Base-by-base conservation (phyloP, 2,888 invertebrate species). In the Alloscopus bannaensis region DNA sequence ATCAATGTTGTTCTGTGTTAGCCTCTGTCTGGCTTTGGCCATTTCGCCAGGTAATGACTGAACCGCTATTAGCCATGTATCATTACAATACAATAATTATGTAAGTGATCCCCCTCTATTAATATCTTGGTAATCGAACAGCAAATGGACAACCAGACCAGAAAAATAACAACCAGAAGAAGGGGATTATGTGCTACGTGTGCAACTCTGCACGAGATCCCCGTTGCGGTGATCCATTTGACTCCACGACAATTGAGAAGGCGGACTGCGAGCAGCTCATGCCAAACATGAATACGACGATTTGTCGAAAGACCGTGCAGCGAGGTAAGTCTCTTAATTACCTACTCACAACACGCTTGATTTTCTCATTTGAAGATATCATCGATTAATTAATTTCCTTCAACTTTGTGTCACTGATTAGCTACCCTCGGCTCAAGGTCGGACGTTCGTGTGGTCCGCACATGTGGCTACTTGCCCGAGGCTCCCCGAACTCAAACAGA, bases 301-400 rank as follows among this genome's bases (percentile, higher is more conserved):
- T 88, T 84, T 90, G 90, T 86, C 83, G 90, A 20, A 90, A 90
- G 86, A 88, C 89, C 80, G 87, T 89, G n/a, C 89, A 90, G 85
- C 89, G 89, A 87, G 88, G 90, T 89, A 85, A 20, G 24, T 31
- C 57, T 24, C 3, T 24, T 68, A 2, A 64, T 52, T 13, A 57
- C 22, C 13, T 40, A 20, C n/a, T 57, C 18, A 50, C n/a, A 55
- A 55, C 4, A 24, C 13, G 4, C 28, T n/a, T n/a, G n/a, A 47
- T 11, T 2, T 3, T 45, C 18, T 4, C 36, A 20, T 47, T 64
- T 29, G 31, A 26, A 42, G 16, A 24, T 55, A 4, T 60, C 4
- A 11, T n/a, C n/a, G n/a, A n/a, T n/a, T 28, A 55, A 42, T 22
- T 52, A 13, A 45, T 64, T 55, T 45, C 45, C n/a, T 42, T 36